Evolutionary conservation across 1,140 invertebrate species (phyloP).

Genomic region (Episyrphus balteatus): DNA sequence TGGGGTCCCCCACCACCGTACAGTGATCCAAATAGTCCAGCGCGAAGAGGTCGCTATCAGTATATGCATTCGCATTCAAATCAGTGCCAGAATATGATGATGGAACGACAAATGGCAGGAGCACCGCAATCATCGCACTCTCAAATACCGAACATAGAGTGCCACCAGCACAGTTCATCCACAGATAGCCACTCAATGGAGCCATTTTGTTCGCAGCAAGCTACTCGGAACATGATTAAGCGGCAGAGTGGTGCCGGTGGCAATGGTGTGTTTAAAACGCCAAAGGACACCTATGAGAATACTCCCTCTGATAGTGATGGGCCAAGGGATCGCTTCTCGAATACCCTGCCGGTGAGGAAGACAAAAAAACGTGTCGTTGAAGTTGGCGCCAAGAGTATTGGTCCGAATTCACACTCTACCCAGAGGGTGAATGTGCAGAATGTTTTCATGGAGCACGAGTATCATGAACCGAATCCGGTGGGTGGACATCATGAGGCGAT

Average conservation of each 20-base stretch:
- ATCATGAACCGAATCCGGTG: constrained; percentile 1
- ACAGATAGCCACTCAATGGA: constrained; percentile 13
- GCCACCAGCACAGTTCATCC: constrained; percentile 11
- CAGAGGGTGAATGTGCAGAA: constrained; percentile 39
- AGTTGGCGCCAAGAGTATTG: constrained; percentile 36
- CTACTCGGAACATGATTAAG: constrained; percentile 13
- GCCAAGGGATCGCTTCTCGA: constrained; percentile 37
- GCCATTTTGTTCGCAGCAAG: constrained; percentile 3
- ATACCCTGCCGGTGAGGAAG: constrained; percentile 41
- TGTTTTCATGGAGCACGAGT: constrained; percentile 26
- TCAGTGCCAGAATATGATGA: not conserved
- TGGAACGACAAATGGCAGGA: constrained; percentile 6
- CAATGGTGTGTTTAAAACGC: constrained; percentile 12
- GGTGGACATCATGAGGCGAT: constrained; percentile 1
- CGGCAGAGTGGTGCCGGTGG: constrained; percentile 13
- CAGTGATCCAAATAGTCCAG: constrained; percentile 57
- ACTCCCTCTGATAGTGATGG: constrained; percentile 36
- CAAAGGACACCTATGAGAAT: constrained; percentile 36
- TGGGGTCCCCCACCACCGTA: constrained; percentile 68
- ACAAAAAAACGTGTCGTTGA: constrained; percentile 40
- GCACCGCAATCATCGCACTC: constrained; percentile 5
- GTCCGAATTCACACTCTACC: constrained; percentile 20
- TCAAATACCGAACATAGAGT: constrained; percentile 30
- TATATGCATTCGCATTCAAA: constrained; percentile 29
- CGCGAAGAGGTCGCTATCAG: constrained; percentile 38